Base-by-base conservation (phyloP, 1,140 invertebrate species). In the Gryllus bimaculatus region DNA sequence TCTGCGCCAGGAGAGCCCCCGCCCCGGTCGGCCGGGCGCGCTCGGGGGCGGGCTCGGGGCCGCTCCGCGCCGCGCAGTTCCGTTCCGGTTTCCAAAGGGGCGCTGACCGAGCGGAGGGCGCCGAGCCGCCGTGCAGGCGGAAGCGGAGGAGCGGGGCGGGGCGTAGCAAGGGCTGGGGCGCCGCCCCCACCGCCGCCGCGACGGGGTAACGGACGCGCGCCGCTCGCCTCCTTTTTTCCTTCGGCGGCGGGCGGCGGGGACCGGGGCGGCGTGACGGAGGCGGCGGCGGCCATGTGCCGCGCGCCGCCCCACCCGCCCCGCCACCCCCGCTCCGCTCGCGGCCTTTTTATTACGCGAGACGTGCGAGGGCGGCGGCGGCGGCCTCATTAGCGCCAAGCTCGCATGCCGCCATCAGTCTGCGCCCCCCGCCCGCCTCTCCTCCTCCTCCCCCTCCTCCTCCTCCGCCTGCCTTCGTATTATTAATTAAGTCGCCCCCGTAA, bases 311-410 rank as follows among this genome's bases (percentile, higher is more conserved):
- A 3, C 54, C 18, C 54, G 2, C 18, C 2, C 54, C 18, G 2
- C 54, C 54, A 3, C 54, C 10, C 18, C 18, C 0, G 2, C 2
- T 7, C 18, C 54, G 10, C 10, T 7, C 54, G 18, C 18, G 54
- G 54, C 54, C 54, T 66, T 66, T 66, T 66, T 66, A 66, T 66
- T 66, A 66, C 26, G 54, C 54, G 54, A 66, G 54, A 66, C 54
- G 54, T 18, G 54, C 18, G 54, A 66, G 18, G 54, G 18, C 54
- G 54, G 54, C 10, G 49, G 49, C 49, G 54, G 54, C 18, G 54
- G 54, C 10, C 54, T 66, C 54, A 66, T 66, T 66, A 66, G 54
- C 54, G 54, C 54, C 10, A 39, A n/a, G 18, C 54, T 66, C 54
- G 54, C 54, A 66, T 66, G 54, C 54, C 54, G 54, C 18, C 54